Evolutionary conservation across 2,888 invertebrate genomes (phyloP), one percentile per base, ranked within the genome.

Genomic region (Campoletis raptor): DNA sequence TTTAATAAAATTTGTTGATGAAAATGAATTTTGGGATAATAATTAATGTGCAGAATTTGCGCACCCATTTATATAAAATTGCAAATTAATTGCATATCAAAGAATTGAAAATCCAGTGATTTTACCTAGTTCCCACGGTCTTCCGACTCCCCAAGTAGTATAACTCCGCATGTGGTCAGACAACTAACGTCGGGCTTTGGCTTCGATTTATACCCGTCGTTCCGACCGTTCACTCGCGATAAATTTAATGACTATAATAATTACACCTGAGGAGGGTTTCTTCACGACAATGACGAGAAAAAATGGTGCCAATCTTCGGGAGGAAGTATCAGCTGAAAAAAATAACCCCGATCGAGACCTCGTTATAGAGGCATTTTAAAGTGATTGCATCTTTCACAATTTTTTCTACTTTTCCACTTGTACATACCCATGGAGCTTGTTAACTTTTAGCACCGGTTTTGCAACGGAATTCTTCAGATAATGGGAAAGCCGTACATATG

Each of bases 151-250:
- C 86, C 88, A 87, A 90, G 90, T 89, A 88, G 90, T 89, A 42
- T 76, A 88, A 76, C 88, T 87, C 86, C 88, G 90, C 85, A 84
- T 89, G 87, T 88, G 86, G 89, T 90, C 90, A 89, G 89, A 82
- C 90, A 67, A 73, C 81, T 76, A 70, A 21, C 48, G 40, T 36
- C 21, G 36, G 72, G n/a, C 66, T 21, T 64, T n/a, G 42, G 30
- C 78, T 77, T 81, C 81, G 81, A 77, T 70, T 80, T 66, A 73
- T 12, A 36, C 61, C n/a, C 72, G 45, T 42, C 42, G 42, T 36
- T 61, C 36, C 72, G n/a, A 72, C 42, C 74, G 40, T 70, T 52
- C 70, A 36, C 70, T 73, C 37, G 54, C n/a, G 10, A 61, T 42
- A 45, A 77, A 67, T 78, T 77, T 66, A 73, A 67, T 24, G 37